Evolutionary conservation across 2,888 invertebrate genomes (phyloP), one percentile per base, ranked within the genome.

Genomic region (Willowsia nigromaculata): DNA sequence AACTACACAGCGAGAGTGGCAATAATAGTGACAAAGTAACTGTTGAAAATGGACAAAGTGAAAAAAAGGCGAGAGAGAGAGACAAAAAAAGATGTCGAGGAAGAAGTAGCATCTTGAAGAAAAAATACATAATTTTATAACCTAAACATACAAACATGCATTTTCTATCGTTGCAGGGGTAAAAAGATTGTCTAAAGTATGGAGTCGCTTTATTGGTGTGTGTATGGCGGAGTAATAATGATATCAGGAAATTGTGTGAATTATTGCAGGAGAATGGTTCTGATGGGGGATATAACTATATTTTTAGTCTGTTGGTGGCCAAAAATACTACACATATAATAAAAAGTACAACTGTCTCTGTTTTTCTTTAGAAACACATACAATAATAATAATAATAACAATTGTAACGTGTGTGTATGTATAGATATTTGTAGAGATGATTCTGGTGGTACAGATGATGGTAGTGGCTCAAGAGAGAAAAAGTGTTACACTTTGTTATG

Each of bases 231-330:
- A 53, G 33, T 53, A 53, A 53, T 53, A 33, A 33, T 56, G 30
- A 37, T 59, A 80, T 33, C 33, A 56, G 40, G 37, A n/a, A 56
- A 37, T 0, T 33, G 15, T 80, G 90, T 92, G 92, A 92, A 91
- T 92, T 92, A 92, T 92, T 91, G 89, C 91, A 91, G 83, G 80
- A 91, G 76, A 91, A 92, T 92, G 92, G 88, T 91, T 91, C 90
- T 92, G 92, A 92, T 91, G 91, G 91, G 92, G 91, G 90, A 89
- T 89, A n/a, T n/a, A n/a, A n/a, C n/a, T n/a, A n/a, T n/a, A n/a
- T n/a, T n/a, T n/a, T n/a, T n/a, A n/a, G n/a, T 84, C 5, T 56
- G 27, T 11, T 90, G 40, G 85, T 89, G 85, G 56, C 27, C 90
- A 81, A 86, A 91, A 91, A 90, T 91, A 88, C 9, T 18, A 76